phyloP scores from a whole-genome alignment of 2,113 vertebrate species.

The Pelecanoides urinatrix region DNA sequence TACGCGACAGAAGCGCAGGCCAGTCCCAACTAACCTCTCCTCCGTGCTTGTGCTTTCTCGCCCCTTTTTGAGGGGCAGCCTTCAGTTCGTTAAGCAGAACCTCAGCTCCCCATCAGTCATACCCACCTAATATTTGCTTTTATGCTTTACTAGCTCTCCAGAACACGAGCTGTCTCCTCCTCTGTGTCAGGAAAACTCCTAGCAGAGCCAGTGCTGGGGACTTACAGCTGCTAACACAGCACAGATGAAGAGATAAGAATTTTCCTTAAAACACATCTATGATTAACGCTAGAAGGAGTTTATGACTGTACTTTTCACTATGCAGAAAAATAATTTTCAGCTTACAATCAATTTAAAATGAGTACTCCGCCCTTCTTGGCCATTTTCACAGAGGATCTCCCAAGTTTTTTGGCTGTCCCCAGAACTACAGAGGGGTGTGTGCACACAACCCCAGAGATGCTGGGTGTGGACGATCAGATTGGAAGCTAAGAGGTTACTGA shows the following conservation, averaged over 20 bases:
- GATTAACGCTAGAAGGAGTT: constrained; percentile 34
- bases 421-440: constrained; percentile 10
- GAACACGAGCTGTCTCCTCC: neutral
- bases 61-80: neutral
- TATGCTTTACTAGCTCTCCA: neutral
- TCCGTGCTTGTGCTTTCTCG: neutral
- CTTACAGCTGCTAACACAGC: neutral
- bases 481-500: neutral
- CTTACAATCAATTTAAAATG: neutral
- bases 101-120: neutral
- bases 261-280: neutral
- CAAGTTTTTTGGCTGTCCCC: constrained; percentile 13
- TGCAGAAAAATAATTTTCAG: constrained; percentile 31
- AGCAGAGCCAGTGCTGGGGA: neutral
- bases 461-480: neutral
- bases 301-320: constrained; percentile 37
- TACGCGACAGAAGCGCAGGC: accelerated
- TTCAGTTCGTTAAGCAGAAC: neutral
- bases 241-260: neutral
- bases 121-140: neutral
- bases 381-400: constrained; percentile 36
- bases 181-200: neutral
- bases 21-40: neutral
- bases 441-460: neutral
- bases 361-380: constrained; percentile 40